Conservation (phyloP, 2,888 invertebrate genomes). For the Leptinotarsa rubiginosa region DNA sequence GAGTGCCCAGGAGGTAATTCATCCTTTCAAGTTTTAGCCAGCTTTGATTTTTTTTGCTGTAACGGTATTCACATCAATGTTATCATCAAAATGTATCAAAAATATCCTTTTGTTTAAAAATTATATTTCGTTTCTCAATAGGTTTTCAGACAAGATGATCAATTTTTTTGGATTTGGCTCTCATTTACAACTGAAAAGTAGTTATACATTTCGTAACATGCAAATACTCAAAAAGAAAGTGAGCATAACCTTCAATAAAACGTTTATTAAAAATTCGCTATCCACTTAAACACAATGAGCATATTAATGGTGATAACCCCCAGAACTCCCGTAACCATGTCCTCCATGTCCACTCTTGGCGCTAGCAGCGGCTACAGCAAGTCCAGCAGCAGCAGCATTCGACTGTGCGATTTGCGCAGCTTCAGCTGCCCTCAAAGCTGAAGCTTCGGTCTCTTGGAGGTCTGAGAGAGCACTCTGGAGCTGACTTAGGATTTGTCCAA, state of each 20-base stretch:
- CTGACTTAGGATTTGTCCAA: slow-evolving; percentile 76
- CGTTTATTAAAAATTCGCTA: slow-evolving; percentile 21
- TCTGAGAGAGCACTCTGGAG: slow-evolving; percentile 75
- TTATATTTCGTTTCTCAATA: too few species aligned
- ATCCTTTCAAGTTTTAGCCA: too few species aligned
- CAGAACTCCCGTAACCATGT: slow-evolving; percentile 37
- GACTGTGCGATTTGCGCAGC: slow-evolving; percentile 78
- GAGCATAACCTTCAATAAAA: neutral
- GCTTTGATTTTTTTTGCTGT: too few species aligned
- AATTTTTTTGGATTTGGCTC: too few species aligned
- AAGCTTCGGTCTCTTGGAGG: slow-evolving; percentile 77
- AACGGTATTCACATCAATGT: too few species aligned
- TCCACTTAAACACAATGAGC: slow-evolving; percentile 3
- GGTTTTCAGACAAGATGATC: too few species aligned
- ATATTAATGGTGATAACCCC: slow-evolving; percentile 26
- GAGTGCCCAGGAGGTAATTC: too few species aligned
- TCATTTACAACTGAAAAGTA: too few species aligned
- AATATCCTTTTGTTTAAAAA: too few species aligned
- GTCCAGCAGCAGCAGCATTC: slow-evolving; percentile 73
- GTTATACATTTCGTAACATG: too few species aligned
- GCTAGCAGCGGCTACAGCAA: slow-evolving; percentile 49
- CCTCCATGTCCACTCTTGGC: slow-evolving; percentile 34
- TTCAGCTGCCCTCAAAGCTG: slow-evolving; percentile 74
- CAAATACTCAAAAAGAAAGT: neutral
- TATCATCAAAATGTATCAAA: too few species aligned